A percentile compares a stretch with the other conserved stretches of the same genome.
phyloP scores from a whole-genome alignment of 2,888 invertebrate genomes.

The Thecophora atra region DNA sequence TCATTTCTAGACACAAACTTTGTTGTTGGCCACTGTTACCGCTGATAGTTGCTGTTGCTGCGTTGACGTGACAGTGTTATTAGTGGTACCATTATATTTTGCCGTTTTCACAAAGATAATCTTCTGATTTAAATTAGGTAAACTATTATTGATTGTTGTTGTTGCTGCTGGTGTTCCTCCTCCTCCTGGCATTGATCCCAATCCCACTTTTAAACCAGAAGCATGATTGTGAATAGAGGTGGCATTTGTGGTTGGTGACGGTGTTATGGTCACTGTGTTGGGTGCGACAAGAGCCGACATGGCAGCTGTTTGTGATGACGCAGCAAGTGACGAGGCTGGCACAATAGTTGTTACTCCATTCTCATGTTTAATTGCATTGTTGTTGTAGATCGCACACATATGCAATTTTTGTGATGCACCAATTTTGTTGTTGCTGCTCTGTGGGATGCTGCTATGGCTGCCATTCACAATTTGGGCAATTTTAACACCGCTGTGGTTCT shows the following conservation, averaged over 20 bases:
- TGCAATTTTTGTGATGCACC: slow-evolving; percentile 37
- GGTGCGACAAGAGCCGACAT: slow-evolving; percentile 61
- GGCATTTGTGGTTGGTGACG: slow-evolving; percentile 47
- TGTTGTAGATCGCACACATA: slow-evolving; percentile 60
- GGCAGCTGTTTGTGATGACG: slow-evolving; percentile 57
- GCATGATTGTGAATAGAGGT: slow-evolving; percentile 42
- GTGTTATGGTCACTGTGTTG: slow-evolving; percentile 61
- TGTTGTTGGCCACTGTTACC: slow-evolving; percentile 14
- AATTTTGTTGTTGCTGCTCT: background rate
- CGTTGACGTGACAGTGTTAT: background rate
- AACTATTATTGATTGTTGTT: slow-evolving; percentile 38
- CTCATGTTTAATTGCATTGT: slow-evolving; percentile 57
- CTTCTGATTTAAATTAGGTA: slow-evolving; percentile 55
- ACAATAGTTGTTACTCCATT: slow-evolving; percentile 60
- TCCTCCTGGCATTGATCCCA: slow-evolving; percentile 31
- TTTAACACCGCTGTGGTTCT: no score
- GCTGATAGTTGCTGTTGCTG: slow-evolving; percentile 11
- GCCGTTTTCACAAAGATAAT: slow-evolving; percentile 57
- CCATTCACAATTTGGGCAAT: slow-evolving; percentile 48
- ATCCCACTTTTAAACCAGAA: slow-evolving; percentile 39
- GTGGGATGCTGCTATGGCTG: slow-evolving; percentile 12
- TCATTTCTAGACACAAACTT: slow-evolving; percentile 34
- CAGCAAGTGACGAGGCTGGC: slow-evolving; percentile 59
- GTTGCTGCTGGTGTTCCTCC: slow-evolving; percentile 43
- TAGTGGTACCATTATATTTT: slow-evolving; percentile 17